phyloP scores from a whole-genome alignment of 2,888 invertebrate genomes.

The Drosophila subsilvestris region DNA sequence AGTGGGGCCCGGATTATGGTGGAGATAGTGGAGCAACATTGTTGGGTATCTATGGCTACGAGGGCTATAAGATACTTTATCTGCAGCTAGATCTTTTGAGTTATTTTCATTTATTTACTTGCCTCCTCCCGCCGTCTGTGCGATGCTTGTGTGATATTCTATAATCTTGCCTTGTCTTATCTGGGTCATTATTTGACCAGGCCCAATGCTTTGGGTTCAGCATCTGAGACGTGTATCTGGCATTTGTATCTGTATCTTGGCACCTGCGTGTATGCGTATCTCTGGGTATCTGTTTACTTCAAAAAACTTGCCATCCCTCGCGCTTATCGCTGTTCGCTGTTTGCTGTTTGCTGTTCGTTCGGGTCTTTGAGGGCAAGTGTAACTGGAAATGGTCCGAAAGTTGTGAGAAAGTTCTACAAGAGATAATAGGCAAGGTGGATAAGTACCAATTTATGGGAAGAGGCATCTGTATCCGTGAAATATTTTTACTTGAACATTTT shows the following conservation, averaged over 20 bases:
- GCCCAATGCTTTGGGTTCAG: conserved; percentile 37
- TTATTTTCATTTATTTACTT: conserved; percentile 6
- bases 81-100: conserved; percentile 11
- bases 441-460: not conserved
- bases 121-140: not conserved
- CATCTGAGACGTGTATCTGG: conserved; percentile 29
- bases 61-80: conserved; percentile 16
- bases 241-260: conserved; percentile 4
- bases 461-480: not conserved
- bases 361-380: too few species aligned
- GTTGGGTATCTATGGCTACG: conserved; percentile 16
- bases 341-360: too few species aligned
- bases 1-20: not conserved
- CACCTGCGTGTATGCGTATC: not conserved
- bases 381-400: not conserved
- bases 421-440: not conserved
- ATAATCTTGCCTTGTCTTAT: conserved; percentile 60
- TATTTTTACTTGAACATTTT: not conserved
- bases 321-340: too few species aligned
- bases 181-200: conserved; percentile 68
- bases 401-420: not conserved
- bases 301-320: conserved; percentile 34
- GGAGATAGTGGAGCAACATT: conserved; percentile 28
- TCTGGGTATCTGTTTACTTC: conserved; percentile 11
- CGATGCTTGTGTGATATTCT: conserved; percentile 46